Conservation (phyloP, 1,140 invertebrate species). For the Hirudo medicinalis region DNA sequence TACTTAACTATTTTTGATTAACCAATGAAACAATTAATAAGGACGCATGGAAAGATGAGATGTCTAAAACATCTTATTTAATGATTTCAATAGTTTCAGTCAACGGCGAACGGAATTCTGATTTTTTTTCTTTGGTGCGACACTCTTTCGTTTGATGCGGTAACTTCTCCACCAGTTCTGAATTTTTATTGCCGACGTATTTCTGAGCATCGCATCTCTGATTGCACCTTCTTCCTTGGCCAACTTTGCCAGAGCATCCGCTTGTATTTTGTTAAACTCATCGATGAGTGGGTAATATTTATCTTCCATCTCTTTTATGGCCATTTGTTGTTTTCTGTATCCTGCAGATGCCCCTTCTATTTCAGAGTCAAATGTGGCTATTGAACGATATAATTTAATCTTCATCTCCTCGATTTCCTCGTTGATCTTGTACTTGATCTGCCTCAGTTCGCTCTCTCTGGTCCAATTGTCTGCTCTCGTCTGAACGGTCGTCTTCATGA, state of each 20-base stretch:
- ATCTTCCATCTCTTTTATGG: no score
- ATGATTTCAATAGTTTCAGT: no score
- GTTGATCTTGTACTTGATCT: neutral
- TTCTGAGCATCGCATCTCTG: neutral
- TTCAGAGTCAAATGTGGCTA: neutral
- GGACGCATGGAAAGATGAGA: no score
- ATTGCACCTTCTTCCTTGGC: neutral
- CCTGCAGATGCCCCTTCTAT: neutral
- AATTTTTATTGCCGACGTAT: conserved; percentile 7
- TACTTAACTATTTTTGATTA: no score
- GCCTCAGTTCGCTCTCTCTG: neutral
- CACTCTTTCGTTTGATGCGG: no score
- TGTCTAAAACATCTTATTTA: no score
- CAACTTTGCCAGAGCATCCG: neutral
- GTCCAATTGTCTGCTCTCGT: conserved; percentile 1
- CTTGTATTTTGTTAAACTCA: no score
- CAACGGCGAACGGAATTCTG: no score
- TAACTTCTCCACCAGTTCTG: conserved; percentile 2
- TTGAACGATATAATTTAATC: neutral
- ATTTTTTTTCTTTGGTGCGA: no score
- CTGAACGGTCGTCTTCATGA: neutral
- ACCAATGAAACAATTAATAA: no score
- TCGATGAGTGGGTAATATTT: no score
- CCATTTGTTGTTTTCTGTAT: no score
- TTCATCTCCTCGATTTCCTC: neutral